Evolutionary conservation across 2,888 invertebrate genomes (phyloP), one percentile per base, ranked within the genome.

Genomic region (Iphiclides podalirius): DNA sequence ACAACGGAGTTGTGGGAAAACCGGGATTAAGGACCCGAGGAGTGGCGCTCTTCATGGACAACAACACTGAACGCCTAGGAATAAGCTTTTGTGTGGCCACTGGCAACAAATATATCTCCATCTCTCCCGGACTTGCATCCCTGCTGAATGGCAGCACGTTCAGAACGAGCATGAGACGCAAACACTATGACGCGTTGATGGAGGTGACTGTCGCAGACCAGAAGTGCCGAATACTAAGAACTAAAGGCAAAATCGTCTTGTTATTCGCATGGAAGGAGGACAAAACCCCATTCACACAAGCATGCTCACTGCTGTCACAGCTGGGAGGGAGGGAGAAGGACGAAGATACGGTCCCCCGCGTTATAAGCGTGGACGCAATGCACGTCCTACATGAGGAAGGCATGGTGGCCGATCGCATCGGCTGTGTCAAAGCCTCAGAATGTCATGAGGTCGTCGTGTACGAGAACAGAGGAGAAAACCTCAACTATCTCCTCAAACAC

Each of bases 401-500:
- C 7, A 35, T 20, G 13, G 36, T 40, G 1, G 40, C 23, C 0
- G 43, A 47, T 12, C 13, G 16, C 20, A 16, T 15, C 11, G 47
- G 36, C 8, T 42, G 45, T 28, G 11, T 46, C 8, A 26, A 26
- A 13, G 46, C 49, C 34, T 42, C 45, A n/a, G 17, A 35, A 16
- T 31, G 34, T 9, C 45, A 48, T 6, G 46, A 48, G 23, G 31
- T 49, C 0, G 16, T 52, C 2, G 42, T 42, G 4, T 52, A 52
- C 6, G 52, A 52, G 12, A 16, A 45, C 37, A 40, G 48, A 13
- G 41, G 48, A 1, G 37, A 48, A 31, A 28, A 48, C 37, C 42
- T 53, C 12, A 43, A 20, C 17, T 49, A 42, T 11, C 43, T 49
- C 12, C n/a, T 16, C 1, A 36, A 36, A 36, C 16, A 36, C 6